A percentile compares a stretch with the other conserved stretches of the same genome.
Conservation (phyloP, 2,888 invertebrate genomes). For the Shargacucullia verbasci region DNA sequence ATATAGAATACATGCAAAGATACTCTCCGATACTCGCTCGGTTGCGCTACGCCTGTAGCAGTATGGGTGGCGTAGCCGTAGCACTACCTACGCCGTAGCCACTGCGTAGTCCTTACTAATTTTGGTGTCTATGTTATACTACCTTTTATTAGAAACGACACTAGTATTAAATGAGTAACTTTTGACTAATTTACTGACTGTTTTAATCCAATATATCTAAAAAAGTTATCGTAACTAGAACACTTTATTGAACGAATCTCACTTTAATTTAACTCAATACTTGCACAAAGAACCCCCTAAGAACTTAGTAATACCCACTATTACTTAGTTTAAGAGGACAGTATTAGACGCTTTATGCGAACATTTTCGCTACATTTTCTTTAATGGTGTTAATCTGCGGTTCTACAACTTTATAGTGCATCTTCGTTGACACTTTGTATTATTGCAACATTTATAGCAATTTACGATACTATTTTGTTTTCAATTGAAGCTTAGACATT, state of each 20-base stretch:
- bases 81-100: slow-evolving; percentile 24
- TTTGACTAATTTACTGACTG: too few species aligned
- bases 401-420: background rate
- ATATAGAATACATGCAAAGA: too few species aligned
- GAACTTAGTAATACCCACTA: slow-evolving; percentile 16
- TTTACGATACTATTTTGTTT: background rate
- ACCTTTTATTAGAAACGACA: too few species aligned
- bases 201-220: too few species aligned
- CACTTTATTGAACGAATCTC: background rate
- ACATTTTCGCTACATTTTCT: background rate
- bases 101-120: background rate
- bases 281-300: background rate
- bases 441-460: background rate
- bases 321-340: slow-evolving; percentile 17
- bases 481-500: too few species aligned
- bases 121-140: too few species aligned
- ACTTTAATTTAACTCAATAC: slow-evolving; percentile 11
- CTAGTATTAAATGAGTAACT: too few species aligned
- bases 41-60: background rate
- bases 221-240: background rate
- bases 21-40: too few species aligned
- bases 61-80: background rate
- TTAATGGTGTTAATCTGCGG: too few species aligned
- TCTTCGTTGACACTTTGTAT: background rate
- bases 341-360: slow-evolving; percentile 1